Percentiles rank a stretch among this genome's conserved stretches.
These are phyloP conservation scores for Trinorchestia longiramus DNA, from an alignment of 1,140 invertebrate genomes.

Conservation along the genomic window DNA sequence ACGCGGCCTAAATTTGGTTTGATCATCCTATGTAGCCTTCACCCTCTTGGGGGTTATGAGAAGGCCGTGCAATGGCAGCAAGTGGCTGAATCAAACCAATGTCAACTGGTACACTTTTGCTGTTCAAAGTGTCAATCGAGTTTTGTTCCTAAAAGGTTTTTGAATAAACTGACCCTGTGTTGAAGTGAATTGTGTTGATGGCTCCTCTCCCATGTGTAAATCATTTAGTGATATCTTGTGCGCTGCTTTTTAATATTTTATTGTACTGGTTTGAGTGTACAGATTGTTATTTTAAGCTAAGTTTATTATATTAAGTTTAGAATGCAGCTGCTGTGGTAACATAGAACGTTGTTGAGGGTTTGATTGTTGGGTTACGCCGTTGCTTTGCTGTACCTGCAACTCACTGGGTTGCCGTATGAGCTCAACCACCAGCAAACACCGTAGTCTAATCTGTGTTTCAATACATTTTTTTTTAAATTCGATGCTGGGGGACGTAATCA, in stretches of 20 bases:
- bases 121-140: neutral
- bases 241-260: neutral
- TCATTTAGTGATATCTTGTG: neutral
- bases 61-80: neutral
- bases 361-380: neutral
- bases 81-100: neutral
- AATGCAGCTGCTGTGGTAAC: neutral
- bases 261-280: neutral
- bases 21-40: neutral
- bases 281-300: neutral
- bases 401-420: neutral
- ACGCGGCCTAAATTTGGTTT: no score
- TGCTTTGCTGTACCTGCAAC: neutral
- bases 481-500: neutral
- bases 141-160: neutral
- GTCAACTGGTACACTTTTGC: neutral
- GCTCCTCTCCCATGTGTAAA: neutral
- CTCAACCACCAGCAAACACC: neutral
- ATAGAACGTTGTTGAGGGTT: neutral
- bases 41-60: neutral
- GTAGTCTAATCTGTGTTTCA: neutral
- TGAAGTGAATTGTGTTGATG: neutral
- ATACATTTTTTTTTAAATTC: neutral
- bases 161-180: neutral
- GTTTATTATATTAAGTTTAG: neutral